A percentile compares a stretch with the other conserved stretches of the same genome.
Evolutionary conservation across 2,113 vertebrate species (phyloP).

Genomic region (Pogona vitticeps): DNA sequence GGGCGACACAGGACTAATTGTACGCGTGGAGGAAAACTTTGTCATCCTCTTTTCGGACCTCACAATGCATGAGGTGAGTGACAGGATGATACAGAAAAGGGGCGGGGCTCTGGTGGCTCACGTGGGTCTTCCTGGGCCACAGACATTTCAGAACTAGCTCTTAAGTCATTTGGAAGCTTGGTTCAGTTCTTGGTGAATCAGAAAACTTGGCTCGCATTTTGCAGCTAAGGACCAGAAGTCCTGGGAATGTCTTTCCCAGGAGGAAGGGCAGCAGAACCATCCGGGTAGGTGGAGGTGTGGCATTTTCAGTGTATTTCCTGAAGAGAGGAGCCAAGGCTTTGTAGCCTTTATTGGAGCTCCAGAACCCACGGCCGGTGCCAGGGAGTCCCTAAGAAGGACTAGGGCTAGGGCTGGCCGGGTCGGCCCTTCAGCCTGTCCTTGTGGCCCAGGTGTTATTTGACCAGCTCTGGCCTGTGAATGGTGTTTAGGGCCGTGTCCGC

Average conservation of each 20-base stretch:
- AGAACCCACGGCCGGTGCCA: too few relatives aligned
- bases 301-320: background rate
- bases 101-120: background rate
- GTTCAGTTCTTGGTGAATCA: background rate
- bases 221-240: background rate
- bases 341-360: background rate
- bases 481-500: too few relatives aligned
- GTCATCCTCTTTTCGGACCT: constrained; percentile 97
- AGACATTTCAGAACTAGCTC: background rate
- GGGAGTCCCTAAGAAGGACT: too few relatives aligned
- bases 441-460: too few relatives aligned
- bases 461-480: too few relatives aligned
- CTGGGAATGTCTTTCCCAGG: background rate
- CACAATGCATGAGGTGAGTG: constrained; percentile 91
- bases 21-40: constrained; percentile 94
- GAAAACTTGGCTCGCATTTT: background rate
- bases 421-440: too few relatives aligned
- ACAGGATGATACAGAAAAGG: accelerated
- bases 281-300: too few relatives aligned
- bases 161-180: too few relatives aligned
- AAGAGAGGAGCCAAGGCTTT: too few relatives aligned
- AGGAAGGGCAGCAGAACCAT: too few relatives aligned
- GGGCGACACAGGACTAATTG: constrained; percentile 93
- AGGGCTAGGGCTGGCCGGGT: too few relatives aligned
- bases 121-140: too few relatives aligned